A percentile compares a stretch with the other conserved stretches of the same genome.
These are phyloP conservation scores for Bombus affinis DNA, from an alignment of 1,140 invertebrate species.

Conservation along the genomic window DNA sequence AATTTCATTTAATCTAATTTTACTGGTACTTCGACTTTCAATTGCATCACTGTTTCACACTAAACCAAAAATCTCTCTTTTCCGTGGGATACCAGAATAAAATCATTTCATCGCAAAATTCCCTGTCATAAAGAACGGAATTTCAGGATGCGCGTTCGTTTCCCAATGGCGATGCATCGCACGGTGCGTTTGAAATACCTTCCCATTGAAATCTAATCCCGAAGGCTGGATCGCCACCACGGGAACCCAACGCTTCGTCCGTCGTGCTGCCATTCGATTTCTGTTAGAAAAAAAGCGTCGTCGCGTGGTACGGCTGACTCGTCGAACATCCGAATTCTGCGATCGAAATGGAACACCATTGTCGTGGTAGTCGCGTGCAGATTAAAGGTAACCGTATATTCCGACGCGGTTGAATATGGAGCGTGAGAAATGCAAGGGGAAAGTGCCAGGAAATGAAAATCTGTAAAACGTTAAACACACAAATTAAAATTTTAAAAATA, in stretches of 20 bases:
- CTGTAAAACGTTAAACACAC: neutral
- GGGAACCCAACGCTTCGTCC: conserved; percentile 12
- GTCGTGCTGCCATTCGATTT: conserved; percentile 18
- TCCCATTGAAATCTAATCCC: conserved; percentile 38
- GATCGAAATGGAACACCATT: conserved; percentile 8
- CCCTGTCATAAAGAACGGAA: neutral
- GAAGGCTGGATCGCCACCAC: neutral
- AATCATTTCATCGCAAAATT: neutral
- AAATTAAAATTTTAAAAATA: neutral
- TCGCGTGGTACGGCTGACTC: neutral
- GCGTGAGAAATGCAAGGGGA: neutral
- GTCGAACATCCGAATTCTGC: neutral
- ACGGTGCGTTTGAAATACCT: neutral
- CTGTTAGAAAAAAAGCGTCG: neutral
- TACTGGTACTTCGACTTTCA: too few relatives aligned
- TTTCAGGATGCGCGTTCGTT: neutral
- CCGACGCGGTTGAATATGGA: neutral
- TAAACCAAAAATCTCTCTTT: neutral
- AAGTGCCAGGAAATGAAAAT: neutral
- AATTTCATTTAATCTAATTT: neutral
- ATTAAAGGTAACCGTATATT: conserved; percentile 39
- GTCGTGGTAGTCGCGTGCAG: neutral
- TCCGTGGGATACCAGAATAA: neutral
- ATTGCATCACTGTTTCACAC: neutral
- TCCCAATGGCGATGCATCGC: neutral